Evolutionary conservation across 2,113 vertebrate species (phyloP).

Genomic region (Chaetodon auriga): DNA sequence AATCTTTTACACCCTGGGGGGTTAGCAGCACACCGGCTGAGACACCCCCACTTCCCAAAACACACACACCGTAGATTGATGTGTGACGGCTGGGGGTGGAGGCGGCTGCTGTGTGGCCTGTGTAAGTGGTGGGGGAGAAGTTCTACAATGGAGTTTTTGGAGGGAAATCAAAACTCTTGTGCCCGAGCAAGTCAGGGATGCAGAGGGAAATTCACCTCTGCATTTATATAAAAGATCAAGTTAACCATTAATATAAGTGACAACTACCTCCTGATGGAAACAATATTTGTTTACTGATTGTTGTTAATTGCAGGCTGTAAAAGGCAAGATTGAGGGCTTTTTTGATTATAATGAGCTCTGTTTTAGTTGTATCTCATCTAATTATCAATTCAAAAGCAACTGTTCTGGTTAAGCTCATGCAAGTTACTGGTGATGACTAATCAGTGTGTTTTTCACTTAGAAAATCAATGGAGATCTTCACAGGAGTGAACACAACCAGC

Average conservation of each 20-base stretch:
- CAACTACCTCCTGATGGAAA: conserved; percentile 33
- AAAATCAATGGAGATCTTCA: conserved; percentile 47
- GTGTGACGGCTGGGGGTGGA: conserved; percentile 72
- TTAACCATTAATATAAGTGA: conserved; percentile 3
- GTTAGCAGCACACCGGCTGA: conserved; percentile 64
- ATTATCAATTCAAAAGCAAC: conserved; percentile 60
- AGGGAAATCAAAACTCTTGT: conserved; percentile 77
- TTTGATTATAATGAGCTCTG: conserved; percentile 50
- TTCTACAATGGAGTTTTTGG: conserved; percentile 77
- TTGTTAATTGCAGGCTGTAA: conserved; percentile 22
- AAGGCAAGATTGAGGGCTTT: conserved; percentile 29
- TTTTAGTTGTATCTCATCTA: conserved; percentile 28
- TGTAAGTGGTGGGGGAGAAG: conserved; percentile 61
- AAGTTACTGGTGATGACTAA: conserved; percentile 26
- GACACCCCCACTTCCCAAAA: conserved; percentile 61
- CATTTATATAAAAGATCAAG: not conserved
- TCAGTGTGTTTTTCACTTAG: conserved; percentile 45
- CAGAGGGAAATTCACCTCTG: conserved; percentile 11
- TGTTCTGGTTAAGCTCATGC: conserved; percentile 31
- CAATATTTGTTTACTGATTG: conserved; percentile 42
- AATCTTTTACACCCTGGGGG: conserved; percentile 68
- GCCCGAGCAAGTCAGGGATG: conserved; percentile 9
- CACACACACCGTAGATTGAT: conserved; percentile 71
- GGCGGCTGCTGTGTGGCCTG: conserved; percentile 62
- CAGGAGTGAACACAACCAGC: conserved; percentile 52